These are phyloP conservation scores for Arctocebus calabarensis DNA, from an alignment of 2,797 vertebrate species.

Conservation along the genomic window DNA sequence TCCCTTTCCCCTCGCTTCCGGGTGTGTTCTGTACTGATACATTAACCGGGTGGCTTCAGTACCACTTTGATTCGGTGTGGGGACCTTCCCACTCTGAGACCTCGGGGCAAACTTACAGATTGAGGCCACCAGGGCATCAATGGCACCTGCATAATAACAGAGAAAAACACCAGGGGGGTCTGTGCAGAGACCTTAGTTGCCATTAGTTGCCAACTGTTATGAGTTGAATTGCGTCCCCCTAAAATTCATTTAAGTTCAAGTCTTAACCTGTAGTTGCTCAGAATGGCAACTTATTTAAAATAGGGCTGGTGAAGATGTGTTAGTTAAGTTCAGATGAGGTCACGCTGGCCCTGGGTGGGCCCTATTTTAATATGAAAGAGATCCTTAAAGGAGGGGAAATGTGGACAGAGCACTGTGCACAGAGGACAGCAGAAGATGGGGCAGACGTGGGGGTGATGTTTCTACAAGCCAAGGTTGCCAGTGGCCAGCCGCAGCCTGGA, in stretches of 20 bases:
- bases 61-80: neutral
- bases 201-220: neutral
- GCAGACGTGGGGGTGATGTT: neutral
- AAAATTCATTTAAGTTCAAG: neutral
- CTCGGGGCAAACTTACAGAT: neutral
- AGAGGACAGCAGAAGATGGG: neutral
- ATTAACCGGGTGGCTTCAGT: accelerated
- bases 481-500: too few species aligned
- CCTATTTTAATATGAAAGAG: neutral
- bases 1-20: neutral
- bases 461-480: neutral
- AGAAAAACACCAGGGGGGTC: neutral
- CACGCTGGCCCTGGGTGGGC: neutral
- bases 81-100: neutral
- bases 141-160: neutral
- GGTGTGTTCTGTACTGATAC: neutral
- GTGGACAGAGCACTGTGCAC: neutral
- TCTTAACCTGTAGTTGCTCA: neutral
- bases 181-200: neutral
- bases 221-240: neutral
- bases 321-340: neutral
- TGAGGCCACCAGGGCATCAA: neutral
- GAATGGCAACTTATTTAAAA: neutral
- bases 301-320: neutral
- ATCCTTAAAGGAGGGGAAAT: neutral